These are phyloP conservation scores for Fragum whitleyi DNA, from an alignment of 2,888 invertebrate species.

Conservation along the genomic window DNA sequence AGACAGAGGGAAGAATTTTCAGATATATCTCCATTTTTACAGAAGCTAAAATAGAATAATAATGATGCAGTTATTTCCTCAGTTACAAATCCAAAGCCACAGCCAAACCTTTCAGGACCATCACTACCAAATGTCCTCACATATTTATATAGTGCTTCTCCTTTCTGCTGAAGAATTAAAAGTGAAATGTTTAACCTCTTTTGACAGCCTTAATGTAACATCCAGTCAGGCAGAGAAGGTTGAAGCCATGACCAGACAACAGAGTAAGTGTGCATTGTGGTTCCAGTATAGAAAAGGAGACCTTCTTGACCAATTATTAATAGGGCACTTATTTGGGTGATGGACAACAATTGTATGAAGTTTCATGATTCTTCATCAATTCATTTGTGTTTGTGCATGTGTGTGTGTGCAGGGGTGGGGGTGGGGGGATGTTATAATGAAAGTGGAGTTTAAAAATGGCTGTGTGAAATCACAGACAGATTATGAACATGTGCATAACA, in stretches of 20 bases:
- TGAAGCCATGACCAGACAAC: not conserved
- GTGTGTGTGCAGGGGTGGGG: no score
- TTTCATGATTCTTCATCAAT: no score
- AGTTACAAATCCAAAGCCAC: not conserved
- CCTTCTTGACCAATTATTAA: no score
- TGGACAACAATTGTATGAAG: no score
- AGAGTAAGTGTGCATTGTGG: not conserved
- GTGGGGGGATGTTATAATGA: no score
- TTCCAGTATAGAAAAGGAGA: no score
- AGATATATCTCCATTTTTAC: not conserved
- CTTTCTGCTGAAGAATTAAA: constrained; percentile 1
- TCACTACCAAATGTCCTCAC: no score
- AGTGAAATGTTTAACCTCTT: not conserved
- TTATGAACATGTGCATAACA: no score
- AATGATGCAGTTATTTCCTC: not conserved
- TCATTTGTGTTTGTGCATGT: no score
- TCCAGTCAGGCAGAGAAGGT: constrained; percentile 9
- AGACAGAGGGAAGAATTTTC: not conserved
- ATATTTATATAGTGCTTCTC: not conserved
- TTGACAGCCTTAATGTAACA: constrained; percentile 1
- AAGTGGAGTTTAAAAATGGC: no score
- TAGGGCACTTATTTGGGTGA: no score
- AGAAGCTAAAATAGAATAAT: not conserved
- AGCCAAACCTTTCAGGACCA: not conserved
- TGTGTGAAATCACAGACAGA: no score